A percentile compares a stretch with the other conserved stretches of the same genome.
Evolutionary conservation across 23 tunicate genomes (phyloP).

Genomic region (Styela clava): DNA sequence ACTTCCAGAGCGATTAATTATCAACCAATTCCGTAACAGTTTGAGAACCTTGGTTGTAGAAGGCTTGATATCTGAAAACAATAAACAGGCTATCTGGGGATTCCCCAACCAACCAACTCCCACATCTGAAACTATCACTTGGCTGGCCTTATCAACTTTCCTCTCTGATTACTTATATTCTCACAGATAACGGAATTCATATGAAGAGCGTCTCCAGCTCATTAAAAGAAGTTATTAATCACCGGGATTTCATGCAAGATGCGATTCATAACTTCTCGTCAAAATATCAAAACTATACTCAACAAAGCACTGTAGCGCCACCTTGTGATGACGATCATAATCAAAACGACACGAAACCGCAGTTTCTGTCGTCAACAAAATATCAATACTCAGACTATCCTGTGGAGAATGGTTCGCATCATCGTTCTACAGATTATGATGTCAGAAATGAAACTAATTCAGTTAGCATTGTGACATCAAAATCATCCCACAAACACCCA

Average conservation of each 20-base stretch:
- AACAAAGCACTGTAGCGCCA: conserved; percentile 41
- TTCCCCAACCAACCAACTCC: too few species aligned
- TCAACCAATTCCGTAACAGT: too few species aligned
- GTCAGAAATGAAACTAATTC: neutral
- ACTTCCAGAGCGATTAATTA: too few species aligned
- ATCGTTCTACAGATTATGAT: conserved; percentile 2
- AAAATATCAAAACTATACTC: conserved; percentile 74
- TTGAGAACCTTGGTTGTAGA: too few species aligned
- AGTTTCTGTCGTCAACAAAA: neutral
- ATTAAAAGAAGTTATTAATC: conserved; percentile 71
- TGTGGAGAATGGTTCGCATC: neutral
- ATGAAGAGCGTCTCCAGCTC: conserved; percentile 78
- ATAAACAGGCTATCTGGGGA: too few species aligned
- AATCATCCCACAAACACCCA: conserved; percentile 10
- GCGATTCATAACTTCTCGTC: conserved; percentile 81
- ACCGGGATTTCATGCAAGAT: conserved; percentile 76
- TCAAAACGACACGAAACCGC: neutral
- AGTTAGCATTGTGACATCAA: conserved; percentile 12
- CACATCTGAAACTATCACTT: too few species aligned
- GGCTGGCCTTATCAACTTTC: too few species aligned
- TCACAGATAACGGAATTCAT: conserved; percentile 37
- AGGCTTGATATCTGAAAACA: too few species aligned
- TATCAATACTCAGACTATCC: conserved; percentile 3
- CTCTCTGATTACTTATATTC: too few species aligned
- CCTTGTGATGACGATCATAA: conserved; percentile 4